Base-by-base conservation (phyloP, 2,888 invertebrate genomes). In the Cephus runcator region DNA sequence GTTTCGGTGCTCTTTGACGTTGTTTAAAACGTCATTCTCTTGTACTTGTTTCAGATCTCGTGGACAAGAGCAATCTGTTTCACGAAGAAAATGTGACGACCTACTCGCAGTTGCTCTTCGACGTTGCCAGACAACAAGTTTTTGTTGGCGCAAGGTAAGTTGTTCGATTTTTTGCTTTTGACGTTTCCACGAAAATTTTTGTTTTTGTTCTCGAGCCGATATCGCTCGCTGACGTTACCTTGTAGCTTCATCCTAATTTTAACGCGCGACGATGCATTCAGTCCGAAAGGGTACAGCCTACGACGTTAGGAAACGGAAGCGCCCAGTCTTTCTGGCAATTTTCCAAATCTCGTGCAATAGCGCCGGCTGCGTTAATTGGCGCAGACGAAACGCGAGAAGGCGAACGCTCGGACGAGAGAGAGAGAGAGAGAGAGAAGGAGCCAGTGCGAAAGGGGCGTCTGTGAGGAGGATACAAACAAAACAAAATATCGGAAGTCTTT, bases 111-210 rank as follows among this genome's bases (percentile, higher is more conserved):
- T 93, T 98, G 89, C 93, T 97, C 79, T 96, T 98, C 91, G 98
- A 98, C 92, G 95, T 96, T 79, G 95, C 96, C 84, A 94, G 97
- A 89, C 96, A 96, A 92, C 97, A 98, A 92, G 94, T 98, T 87
- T 94, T 98, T 88, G 96, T 97, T 85, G 98, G 98, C 84, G 97
- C 97, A 86, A 95, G 97, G 97, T 97, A 93, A 94, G 94, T 92
- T 82, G 1, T 56, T 23, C 0, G 23, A 56, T 23, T 40, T 56
- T 23, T 56, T 23, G 23, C 23, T 56, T 9, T 40, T 40, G 6
- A 23, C 1, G 0, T 56, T 23, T 56, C 0, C 9, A 1, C 23
- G 23, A 2, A 2, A 6, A 23, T 6, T 9, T 23, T 56, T 9
- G 56, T 56, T 56, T 23, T 23, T 56, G 56, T 56, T 23, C 2